phyloP scores from a whole-genome alignment of 2,888 invertebrate genomes.

The Drosophila algonquin region DNA sequence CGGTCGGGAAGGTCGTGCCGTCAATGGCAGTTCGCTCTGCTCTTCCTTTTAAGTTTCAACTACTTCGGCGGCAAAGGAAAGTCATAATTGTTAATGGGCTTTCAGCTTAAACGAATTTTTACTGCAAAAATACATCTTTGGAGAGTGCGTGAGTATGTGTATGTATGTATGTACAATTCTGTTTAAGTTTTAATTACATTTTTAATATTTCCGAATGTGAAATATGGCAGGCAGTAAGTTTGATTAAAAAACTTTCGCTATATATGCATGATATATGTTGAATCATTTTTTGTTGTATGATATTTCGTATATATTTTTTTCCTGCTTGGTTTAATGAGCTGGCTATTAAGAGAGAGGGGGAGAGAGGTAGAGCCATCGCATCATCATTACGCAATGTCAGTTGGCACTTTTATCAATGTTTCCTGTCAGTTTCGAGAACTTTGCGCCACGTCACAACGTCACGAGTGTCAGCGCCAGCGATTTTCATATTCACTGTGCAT shows the following conservation, averaged over 20 bases:
- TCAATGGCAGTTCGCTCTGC: conserved; percentile 47
- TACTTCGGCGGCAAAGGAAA: conserved; percentile 56
- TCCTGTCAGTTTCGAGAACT: conserved; percentile 67
- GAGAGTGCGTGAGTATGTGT: neutral
- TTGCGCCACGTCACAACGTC: conserved; percentile 57
- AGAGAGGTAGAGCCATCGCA: conserved; percentile 24
- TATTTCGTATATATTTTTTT: conserved; percentile 22
- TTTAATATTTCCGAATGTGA: conserved; percentile 27
- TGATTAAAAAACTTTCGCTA: conserved; percentile 65
- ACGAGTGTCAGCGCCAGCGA: conserved; percentile 56
- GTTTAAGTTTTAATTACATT: conserved; percentile 50
- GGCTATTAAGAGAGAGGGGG: conserved; percentile 47
- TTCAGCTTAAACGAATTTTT: conserved; percentile 55
- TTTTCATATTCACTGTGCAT: conserved; percentile 68
- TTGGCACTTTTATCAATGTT: conserved; percentile 73
- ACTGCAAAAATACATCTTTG: conserved; percentile 41
- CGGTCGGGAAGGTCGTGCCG: conserved; percentile 18
- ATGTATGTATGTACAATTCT: conserved; percentile 15
- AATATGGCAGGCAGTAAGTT: conserved; percentile 43
- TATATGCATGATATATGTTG: conserved; percentile 46
- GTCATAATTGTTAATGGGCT: conserved; percentile 73
- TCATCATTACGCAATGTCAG: conserved; percentile 60
- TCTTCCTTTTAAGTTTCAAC: conserved; percentile 57
- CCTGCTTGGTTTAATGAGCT: conserved; percentile 53
- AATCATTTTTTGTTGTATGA: conserved; percentile 19